Evolutionary conservation across 2,888 invertebrate genomes (phyloP).

Genomic region (Leucophenga maculata): DNA sequence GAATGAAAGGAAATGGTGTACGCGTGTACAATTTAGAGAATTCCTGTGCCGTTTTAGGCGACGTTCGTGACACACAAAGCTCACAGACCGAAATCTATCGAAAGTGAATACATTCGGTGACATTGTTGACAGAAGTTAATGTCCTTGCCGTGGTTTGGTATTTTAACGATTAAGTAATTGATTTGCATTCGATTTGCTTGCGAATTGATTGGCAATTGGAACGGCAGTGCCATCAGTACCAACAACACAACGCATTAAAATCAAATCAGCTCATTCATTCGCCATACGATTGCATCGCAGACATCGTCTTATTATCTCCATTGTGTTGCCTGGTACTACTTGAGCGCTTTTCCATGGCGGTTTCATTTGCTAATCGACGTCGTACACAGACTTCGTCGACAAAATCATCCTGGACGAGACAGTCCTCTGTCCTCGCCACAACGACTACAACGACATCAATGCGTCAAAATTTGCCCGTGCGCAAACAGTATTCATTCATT

Average conservation of each 20-base stretch:
- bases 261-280: neutral
- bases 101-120: slow-evolving; percentile 23
- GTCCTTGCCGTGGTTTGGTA: slow-evolving; percentile 2
- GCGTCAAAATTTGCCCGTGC: slow-evolving; percentile 41
- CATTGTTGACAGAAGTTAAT: slow-evolving; percentile 58
- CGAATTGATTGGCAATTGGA: slow-evolving; percentile 52
- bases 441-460: neutral
- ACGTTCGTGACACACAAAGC: slow-evolving; percentile 14
- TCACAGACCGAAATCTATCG: neutral
- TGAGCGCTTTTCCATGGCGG: slow-evolving; percentile 50
- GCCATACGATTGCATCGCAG: neutral
- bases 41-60: neutral
- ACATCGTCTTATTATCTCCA: no score
- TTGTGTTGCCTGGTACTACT: slow-evolving; percentile 26
- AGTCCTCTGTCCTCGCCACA: slow-evolving; percentile 26
- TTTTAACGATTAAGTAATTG: slow-evolving; percentile 60
- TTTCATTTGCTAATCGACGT: slow-evolving; percentile 61
- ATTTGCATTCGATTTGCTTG: slow-evolving; percentile 57
- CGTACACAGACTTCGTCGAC: slow-evolving; percentile 53
- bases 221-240: slow-evolving; percentile 21
- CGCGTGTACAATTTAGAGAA: slow-evolving; percentile 12
- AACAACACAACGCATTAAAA: neutral
- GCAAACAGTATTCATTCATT: slow-evolving; percentile 64
- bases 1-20: slow-evolving; percentile 5
- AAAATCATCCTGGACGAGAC: slow-evolving; percentile 22